Conservation (phyloP, 1,140 invertebrate species). For the Solenopsis invicta region DNA sequence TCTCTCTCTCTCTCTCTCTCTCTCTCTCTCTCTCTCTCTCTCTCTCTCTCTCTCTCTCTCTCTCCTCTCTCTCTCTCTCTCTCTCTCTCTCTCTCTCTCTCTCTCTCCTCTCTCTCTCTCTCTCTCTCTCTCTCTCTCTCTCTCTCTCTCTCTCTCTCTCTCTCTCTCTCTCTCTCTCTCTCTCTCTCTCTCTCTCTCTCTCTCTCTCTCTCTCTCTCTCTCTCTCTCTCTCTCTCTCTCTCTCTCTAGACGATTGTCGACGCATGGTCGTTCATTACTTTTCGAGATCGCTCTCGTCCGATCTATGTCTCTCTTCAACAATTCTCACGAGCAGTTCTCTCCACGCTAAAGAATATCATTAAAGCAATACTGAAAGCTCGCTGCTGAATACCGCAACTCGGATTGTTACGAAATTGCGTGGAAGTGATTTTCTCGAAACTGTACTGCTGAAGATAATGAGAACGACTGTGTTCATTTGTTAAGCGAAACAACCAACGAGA, state of each 20-base stretch:
- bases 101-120: too few relatives aligned
- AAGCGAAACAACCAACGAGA: constrained; percentile 49
- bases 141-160: background rate
- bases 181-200: background rate
- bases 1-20: too few relatives aligned
- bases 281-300: constrained; percentile 18
- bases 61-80: background rate
- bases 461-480: constrained; percentile 58
- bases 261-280: background rate
- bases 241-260: background rate
- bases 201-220: background rate
- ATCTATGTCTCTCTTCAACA: constrained; percentile 15
- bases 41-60: too few relatives aligned
- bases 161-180: too few relatives aligned
- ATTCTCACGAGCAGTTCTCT: constrained; percentile 31
- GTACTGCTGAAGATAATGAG: constrained; percentile 48
- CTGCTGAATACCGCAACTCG: constrained; percentile 41
- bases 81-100: too few relatives aligned
- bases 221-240: background rate
- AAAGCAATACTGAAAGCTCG: constrained; percentile 37
- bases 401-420: constrained; percentile 62
- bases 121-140: too few relatives aligned
- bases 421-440: constrained; percentile 62
- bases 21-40: background rate
- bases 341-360: constrained; percentile 55